phyloP scores from a whole-genome alignment of 2,797 vertebrate species.

The Gymnopithys bicolor region DNA sequence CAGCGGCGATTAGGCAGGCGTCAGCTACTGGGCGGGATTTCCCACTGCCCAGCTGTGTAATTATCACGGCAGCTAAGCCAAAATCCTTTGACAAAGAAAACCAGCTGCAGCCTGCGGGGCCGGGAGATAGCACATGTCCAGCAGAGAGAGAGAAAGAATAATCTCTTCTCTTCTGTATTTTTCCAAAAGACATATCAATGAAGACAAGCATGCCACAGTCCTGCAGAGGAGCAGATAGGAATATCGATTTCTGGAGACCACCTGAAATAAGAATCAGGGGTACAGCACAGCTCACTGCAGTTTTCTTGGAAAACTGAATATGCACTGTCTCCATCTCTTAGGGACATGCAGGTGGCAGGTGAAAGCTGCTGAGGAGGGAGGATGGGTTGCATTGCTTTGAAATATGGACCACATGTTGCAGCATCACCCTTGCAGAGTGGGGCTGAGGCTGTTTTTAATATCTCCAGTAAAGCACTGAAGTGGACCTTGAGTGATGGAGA shows the following conservation, averaged over 20 bases:
- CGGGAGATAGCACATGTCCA: not conserved
- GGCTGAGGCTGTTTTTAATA: not conserved
- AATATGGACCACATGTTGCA: not conserved
- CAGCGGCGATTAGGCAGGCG: constrained; percentile 50
- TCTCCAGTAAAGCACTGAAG: not conserved
- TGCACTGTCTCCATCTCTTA: not conserved
- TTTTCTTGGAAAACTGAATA: not conserved
- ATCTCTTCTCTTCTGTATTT: not conserved
- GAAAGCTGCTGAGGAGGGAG: not conserved
- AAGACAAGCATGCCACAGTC: accelerated
- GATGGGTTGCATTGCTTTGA: not conserved
- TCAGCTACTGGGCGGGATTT: constrained; percentile 61
- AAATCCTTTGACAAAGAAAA: constrained; percentile 31
- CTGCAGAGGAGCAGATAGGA: not conserved
- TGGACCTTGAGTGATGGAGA: not conserved
- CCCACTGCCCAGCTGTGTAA: constrained; percentile 62
- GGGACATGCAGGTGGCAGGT: not conserved
- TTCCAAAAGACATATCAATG: not conserved
- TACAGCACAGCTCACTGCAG: not conserved
- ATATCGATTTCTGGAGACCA: not conserved
- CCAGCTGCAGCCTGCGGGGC: constrained; percentile 28
- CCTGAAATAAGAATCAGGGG: not conserved
- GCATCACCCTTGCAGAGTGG: not conserved
- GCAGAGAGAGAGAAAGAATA: not conserved
- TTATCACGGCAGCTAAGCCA: constrained; percentile 39